Evolutionary conservation across 2,113 vertebrate species (phyloP).

Genomic region (Lasiurus borealis): DNA sequence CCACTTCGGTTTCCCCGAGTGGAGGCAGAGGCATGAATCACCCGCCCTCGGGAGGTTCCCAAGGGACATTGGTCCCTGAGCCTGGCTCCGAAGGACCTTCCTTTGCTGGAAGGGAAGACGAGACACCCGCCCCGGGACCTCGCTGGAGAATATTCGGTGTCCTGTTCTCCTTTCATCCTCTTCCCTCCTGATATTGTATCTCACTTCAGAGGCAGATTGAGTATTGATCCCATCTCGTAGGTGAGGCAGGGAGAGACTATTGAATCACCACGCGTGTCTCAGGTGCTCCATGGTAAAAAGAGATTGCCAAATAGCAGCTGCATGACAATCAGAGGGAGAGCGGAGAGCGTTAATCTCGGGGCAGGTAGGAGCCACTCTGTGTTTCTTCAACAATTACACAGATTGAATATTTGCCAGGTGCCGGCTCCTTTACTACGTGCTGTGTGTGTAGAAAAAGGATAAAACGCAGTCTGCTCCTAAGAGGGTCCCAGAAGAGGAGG

Average conservation of each 20-base stretch:
- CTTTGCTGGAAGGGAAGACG: neutral
- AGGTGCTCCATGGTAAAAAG: constrained; percentile 17
- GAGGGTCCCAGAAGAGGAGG: neutral
- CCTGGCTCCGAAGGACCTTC: neutral
- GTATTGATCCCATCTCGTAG: constrained; percentile 39
- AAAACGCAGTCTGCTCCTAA: neutral
- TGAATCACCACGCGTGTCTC: constrained; percentile 61
- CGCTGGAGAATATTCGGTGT: neutral
- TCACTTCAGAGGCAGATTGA: constrained; percentile 45
- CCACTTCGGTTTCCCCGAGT: neutral
- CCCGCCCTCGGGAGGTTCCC: neutral
- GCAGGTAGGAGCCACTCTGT: neutral
- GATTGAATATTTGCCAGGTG: constrained; percentile 29
- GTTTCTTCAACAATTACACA: constrained; percentile 45
- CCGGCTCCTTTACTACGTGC: neutral
- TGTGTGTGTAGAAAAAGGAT: constrained; percentile 11
- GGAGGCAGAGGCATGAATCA: neutral
- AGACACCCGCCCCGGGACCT: neutral
- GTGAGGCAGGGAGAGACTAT: constrained; percentile 24
- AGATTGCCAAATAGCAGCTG: neutral
- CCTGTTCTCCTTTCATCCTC: neutral
- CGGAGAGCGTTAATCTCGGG: neutral
- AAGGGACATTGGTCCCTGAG: neutral
- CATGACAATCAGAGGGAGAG: constrained; percentile 23
- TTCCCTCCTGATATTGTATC: neutral